Evolutionary conservation across 2,113 vertebrate species (phyloP).

Genomic region (Brienomyrus longianalis): DNA sequence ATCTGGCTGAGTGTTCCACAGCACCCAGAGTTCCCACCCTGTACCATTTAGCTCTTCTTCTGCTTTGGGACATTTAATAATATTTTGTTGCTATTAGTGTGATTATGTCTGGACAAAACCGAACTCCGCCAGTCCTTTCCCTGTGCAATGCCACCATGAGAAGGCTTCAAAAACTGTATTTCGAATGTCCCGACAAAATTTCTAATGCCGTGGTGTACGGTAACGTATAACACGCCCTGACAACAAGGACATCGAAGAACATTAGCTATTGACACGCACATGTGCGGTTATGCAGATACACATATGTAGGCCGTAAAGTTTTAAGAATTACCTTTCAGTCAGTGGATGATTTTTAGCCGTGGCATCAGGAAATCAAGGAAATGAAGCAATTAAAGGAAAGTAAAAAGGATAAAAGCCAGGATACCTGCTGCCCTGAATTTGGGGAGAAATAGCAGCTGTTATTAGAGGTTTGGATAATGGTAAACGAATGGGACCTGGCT

Average conservation of each 20-base stretch:
- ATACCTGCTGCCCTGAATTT: not conserved
- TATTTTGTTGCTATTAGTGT: conserved; percentile 31
- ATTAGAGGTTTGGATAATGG: not conserved
- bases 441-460: not conserved
- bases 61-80: conserved; percentile 31
- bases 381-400: not conserved
- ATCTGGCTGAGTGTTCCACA: conserved; percentile 33
- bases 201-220: not conserved
- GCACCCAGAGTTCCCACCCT: conserved; percentile 36
- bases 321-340: not conserved
- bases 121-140: conserved; percentile 27
- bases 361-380: not conserved
- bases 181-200: not conserved
- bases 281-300: not conserved
- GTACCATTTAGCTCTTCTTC: conserved; percentile 1
- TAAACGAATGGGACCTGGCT: not conserved
- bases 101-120: conserved; percentile 13
- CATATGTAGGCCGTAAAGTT: not conserved
- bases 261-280: not conserved
- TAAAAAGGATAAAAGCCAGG: not conserved
- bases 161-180: not conserved
- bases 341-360: not conserved
- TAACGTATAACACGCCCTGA: not conserved
- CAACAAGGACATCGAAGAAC: not conserved
- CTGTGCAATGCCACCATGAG: not conserved